Conservation (phyloP, 2,888 invertebrate species). For the Hirtodrosophila histrioides region DNA sequence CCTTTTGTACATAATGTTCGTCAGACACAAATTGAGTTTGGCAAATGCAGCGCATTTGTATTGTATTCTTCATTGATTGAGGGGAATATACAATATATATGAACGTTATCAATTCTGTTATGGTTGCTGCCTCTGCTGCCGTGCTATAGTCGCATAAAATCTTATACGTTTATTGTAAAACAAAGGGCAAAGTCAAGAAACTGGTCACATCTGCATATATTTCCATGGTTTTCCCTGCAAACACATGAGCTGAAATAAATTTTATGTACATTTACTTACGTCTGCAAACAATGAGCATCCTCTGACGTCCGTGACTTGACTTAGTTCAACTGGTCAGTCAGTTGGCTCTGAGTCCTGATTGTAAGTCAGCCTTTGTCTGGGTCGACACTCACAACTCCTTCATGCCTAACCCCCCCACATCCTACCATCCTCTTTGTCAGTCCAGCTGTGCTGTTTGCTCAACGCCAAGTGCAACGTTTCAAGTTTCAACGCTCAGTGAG, state of each 20-base stretch:
- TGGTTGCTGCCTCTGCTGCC: conserved; percentile 42
- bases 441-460: conserved; percentile 49
- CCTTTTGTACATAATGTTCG: conserved; percentile 30
- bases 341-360: conserved; percentile 35
- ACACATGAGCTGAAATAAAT: conserved; percentile 69
- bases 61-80: conserved; percentile 63
- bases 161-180: conserved; percentile 71
- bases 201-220: conserved; percentile 74
- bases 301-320: conserved; percentile 66
- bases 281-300: conserved; percentile 72
- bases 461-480: conserved; percentile 74
- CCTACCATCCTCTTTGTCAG: background rate
- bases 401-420: background rate
- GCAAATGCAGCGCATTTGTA: conserved; percentile 61
- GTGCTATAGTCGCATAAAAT: conserved; percentile 35
- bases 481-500: conserved; percentile 49
- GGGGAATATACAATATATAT: conserved; percentile 32
- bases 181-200: conserved; percentile 66
- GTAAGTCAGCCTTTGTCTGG: conserved; percentile 52
- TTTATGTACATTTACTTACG: conserved; percentile 79
- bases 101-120: conserved; percentile 50
- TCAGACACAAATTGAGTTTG: conserved; percentile 55
- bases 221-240: conserved; percentile 46
- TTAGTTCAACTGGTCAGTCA: conserved; percentile 52
- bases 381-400: conserved; percentile 48